Percentiles rank a stretch among this genome's conserved stretches.
Evolutionary conservation across 1,140 invertebrate genomes (phyloP).

Genomic region (Drosophila burlai): DNA sequence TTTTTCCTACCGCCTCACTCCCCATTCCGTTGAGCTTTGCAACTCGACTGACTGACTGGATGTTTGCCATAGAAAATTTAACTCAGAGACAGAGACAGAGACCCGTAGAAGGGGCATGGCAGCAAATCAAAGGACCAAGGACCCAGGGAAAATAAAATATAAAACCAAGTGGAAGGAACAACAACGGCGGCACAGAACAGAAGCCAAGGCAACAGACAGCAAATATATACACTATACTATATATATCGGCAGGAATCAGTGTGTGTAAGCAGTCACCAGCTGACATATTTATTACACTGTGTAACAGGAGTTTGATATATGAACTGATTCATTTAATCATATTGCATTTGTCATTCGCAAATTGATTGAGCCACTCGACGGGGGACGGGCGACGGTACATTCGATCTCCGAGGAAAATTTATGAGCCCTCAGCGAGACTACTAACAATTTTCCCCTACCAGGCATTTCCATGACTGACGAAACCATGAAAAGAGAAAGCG

Average conservation of each 20-base stretch:
- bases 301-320: constrained; percentile 48
- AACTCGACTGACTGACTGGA: constrained; percentile 12
- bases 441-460: neutral
- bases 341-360: constrained; percentile 45
- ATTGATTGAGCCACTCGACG: constrained; percentile 33
- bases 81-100: constrained; percentile 51
- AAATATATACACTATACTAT: neutral
- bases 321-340: constrained; percentile 51
- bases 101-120: constrained; percentile 13
- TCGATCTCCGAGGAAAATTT: constrained; percentile 19
- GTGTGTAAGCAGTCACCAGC: constrained; percentile 15
- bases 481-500: neutral
- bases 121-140: constrained; percentile 48
- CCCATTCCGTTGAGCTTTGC: neutral
- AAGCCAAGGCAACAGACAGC: constrained; percentile 34
- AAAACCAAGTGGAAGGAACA: constrained; percentile 30
- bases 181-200: constrained; percentile 13
- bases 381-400: constrained; percentile 13
- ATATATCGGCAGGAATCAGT: constrained; percentile 11
- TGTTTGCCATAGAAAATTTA: constrained; percentile 47
- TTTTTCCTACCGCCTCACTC: constrained; percentile 8
- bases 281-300: constrained; percentile 67
- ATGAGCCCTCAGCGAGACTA: constrained; percentile 3
- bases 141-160: neutral
- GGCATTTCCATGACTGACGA: constrained; percentile 11